Conservation (phyloP, 2,797 vertebrate species). For the Sparus aurata region DNA sequence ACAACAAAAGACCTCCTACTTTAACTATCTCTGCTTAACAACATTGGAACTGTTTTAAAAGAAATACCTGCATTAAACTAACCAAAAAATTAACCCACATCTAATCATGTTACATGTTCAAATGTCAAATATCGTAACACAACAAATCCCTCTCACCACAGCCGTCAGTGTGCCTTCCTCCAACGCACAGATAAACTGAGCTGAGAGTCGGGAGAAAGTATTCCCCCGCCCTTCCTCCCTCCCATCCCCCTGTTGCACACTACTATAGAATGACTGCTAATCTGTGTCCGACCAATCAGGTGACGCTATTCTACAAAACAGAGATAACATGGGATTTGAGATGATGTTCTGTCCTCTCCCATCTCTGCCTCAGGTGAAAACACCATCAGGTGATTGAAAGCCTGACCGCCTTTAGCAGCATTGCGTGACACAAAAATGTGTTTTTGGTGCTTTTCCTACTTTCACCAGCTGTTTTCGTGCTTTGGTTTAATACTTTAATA, state of each 20-base stretch:
- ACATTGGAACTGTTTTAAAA: background rate
- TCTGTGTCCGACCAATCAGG: slow-evolving; percentile 75
- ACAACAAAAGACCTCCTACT: background rate
- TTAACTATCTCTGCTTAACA: background rate
- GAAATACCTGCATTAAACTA: background rate
- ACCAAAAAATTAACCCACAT: background rate
- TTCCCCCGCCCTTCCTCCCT: slow-evolving; percentile 38
- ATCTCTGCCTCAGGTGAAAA: slow-evolving; percentile 60
- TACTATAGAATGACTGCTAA: slow-evolving; percentile 72
- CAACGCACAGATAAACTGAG: slow-evolving; percentile 59
- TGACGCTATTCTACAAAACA: slow-evolving; percentile 18
- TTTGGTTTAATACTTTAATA: slow-evolving; percentile 64
- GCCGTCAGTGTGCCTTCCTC: slow-evolving; percentile 52
- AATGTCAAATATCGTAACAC: slow-evolving; percentile 25
- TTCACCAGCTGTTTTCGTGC: slow-evolving; percentile 49
- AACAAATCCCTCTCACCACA: slow-evolving; percentile 68
- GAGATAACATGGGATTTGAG: slow-evolving; percentile 50
- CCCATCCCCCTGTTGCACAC: slow-evolving; percentile 24
- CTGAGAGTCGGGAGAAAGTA: slow-evolving; percentile 58
- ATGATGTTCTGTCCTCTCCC: slow-evolving; percentile 21
- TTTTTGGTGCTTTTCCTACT: slow-evolving; percentile 1
- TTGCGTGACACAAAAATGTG: background rate
- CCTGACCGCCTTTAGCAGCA: background rate
- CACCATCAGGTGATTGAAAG: slow-evolving; percentile 45
- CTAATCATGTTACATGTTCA: background rate